These are phyloP conservation scores for Probaryconus sp. DNA, from an alignment of 1,140 invertebrate species.

Conservation along the genomic window DNA sequence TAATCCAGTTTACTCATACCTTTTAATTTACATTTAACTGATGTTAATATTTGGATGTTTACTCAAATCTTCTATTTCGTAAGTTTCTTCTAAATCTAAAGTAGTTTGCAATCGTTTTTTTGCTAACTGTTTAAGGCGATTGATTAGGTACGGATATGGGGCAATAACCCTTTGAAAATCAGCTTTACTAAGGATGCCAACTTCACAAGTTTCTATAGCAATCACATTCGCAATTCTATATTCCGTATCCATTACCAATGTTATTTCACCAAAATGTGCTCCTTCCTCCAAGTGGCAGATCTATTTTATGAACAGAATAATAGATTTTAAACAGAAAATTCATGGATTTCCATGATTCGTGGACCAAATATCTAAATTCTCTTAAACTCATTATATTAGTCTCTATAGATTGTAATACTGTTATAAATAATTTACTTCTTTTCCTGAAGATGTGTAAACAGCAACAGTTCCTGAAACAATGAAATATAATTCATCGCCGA, in stretches of 20 bases:
- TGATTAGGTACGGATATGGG: slow-evolving; percentile 65
- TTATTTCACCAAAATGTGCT: slow-evolving; percentile 72
- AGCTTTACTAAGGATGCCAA: slow-evolving; percentile 75
- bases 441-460: slow-evolving; percentile 72
- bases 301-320: slow-evolving; percentile 44
- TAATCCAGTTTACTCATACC: neutral
- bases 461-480: slow-evolving; percentile 78
- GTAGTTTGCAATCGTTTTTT: slow-evolving; percentile 58
- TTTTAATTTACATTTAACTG: slow-evolving; percentile 43
- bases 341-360: no score
- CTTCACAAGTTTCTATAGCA: slow-evolving; percentile 80
- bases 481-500: slow-evolving; percentile 76
- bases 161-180: slow-evolving; percentile 74
- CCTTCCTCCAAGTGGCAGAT: slow-evolving; percentile 74
- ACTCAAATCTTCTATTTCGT: neutral
- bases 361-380: no score
- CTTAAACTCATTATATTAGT: no score
- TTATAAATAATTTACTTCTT: slow-evolving; percentile 64
- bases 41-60: slow-evolving; percentile 63
- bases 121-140: slow-evolving; percentile 65
- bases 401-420: neutral
- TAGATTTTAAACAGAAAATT: slow-evolving; percentile 8
- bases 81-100: slow-evolving; percentile 44
- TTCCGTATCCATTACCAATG: slow-evolving; percentile 78
- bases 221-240: slow-evolving; percentile 77